phyloP scores from a whole-genome alignment of 2,888 invertebrate species.

The Apodemia duryi region DNA sequence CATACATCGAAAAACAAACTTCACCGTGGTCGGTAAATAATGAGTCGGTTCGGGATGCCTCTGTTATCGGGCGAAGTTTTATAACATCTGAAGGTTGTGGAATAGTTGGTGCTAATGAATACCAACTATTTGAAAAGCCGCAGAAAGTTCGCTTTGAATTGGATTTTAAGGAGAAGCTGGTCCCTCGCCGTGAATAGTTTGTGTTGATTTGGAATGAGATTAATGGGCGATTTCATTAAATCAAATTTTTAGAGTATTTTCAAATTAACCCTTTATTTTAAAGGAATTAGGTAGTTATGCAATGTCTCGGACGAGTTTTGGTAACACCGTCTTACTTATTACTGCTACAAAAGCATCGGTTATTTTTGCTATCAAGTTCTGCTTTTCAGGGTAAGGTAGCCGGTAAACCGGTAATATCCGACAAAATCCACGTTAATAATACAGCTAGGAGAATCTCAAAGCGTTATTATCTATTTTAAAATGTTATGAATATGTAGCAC shows the following conservation, averaged over 20 bases:
- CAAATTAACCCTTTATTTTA: too few relatives aligned
- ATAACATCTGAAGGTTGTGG: conserved; percentile 9
- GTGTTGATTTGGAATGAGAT: conserved; percentile 8
- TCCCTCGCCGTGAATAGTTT: conserved; percentile 6
- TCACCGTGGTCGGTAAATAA: neutral
- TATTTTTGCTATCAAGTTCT: too few relatives aligned
- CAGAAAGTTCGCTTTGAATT: conserved; percentile 16
- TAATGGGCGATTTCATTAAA: neutral
- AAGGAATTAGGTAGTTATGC: too few relatives aligned
- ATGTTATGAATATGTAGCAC: too few relatives aligned
- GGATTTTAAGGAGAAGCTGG: conserved; percentile 14
- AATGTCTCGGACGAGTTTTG: too few relatives aligned
- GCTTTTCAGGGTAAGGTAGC: too few relatives aligned
- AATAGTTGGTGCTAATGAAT: conserved; percentile 20
- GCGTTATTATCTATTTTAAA: too few relatives aligned
- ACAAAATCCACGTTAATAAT: too few relatives aligned
- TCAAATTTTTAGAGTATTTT: neutral
- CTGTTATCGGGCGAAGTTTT: conserved; percentile 12
- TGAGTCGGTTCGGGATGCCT: conserved; percentile 5
- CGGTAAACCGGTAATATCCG: too few relatives aligned
- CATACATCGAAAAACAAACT: conserved; percentile 8
- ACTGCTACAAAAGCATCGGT: too few relatives aligned
- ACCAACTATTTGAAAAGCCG: conserved; percentile 14
- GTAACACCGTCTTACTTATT: too few relatives aligned
- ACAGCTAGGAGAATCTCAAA: too few relatives aligned